These are phyloP conservation scores for Sinella curviseta DNA, from an alignment of 1,140 invertebrate species.

Conservation along the genomic window DNA sequence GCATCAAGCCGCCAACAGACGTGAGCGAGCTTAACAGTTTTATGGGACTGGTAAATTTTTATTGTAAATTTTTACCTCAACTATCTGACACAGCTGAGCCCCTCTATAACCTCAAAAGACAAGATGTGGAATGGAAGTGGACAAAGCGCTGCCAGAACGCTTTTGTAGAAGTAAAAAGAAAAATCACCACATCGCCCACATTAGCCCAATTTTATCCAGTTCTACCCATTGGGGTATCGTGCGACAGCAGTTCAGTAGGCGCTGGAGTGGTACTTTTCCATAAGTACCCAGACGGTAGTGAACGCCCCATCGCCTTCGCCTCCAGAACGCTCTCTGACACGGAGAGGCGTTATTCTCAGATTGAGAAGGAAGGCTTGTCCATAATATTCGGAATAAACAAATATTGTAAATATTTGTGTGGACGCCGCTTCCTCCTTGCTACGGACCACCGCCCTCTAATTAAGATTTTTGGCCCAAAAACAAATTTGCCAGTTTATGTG, in stretches of 20 bases:
- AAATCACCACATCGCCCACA: slow-evolving; percentile 22
- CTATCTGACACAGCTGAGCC: slow-evolving; percentile 47
- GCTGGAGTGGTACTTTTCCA: slow-evolving; percentile 55
- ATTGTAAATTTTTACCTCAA: slow-evolving; percentile 53
- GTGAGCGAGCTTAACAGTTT: slow-evolving; percentile 47
- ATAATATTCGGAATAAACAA: slow-evolving; percentile 56
- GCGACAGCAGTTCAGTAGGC: slow-evolving; percentile 50
- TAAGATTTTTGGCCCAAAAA: slow-evolving; percentile 54
- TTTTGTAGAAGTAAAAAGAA: slow-evolving; percentile 40
- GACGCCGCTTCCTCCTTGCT: slow-evolving; percentile 54
- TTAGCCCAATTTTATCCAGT: slow-evolving; percentile 45
- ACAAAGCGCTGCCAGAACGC: slow-evolving; percentile 34
- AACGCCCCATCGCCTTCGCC: slow-evolving; percentile 54
- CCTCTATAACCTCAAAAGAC: no score
- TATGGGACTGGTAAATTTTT: slow-evolving; percentile 53
- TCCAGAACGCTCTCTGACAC: slow-evolving; percentile 53
- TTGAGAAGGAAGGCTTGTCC: no score
- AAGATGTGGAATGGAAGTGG: slow-evolving; percentile 30
- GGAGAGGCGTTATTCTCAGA: slow-evolving; percentile 58
- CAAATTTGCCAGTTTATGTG: no score
- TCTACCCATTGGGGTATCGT: no score
- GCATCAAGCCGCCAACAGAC: slow-evolving; percentile 46
- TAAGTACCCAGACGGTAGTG: no score
- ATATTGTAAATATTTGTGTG: slow-evolving; percentile 57
- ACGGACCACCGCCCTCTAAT: no score